phyloP scores from a whole-genome alignment of 2,888 invertebrate species.

The Asteroscopus sphinx region DNA sequence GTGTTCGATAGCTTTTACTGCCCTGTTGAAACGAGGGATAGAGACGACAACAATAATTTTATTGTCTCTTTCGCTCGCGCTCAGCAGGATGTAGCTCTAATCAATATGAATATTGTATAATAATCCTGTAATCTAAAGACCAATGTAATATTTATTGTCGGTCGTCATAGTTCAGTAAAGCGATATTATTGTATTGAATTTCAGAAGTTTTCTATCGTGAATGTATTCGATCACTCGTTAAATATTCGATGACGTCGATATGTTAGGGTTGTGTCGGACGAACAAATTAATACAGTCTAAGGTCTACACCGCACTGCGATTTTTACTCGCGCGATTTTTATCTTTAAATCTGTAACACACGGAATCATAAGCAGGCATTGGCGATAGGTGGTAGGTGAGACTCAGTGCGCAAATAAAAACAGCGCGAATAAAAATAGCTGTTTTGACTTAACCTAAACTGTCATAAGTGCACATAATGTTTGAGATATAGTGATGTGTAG shows the following conservation, averaged over 20 bases:
- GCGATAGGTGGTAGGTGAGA: no score
- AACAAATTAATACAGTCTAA: neutral
- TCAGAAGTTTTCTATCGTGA: slow-evolving; percentile 47
- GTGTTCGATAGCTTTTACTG: slow-evolving; percentile 55
- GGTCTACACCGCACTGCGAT: no score
- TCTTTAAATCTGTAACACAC: no score
- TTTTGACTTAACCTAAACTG: no score
- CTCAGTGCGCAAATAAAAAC: no score
- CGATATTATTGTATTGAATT: slow-evolving; percentile 42
- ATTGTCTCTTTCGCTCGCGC: slow-evolving; percentile 9
- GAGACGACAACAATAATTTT: slow-evolving; percentile 1
- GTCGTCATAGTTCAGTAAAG: slow-evolving; percentile 49
- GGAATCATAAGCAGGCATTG: no score
- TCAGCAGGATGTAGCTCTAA: slow-evolving; percentile 29
- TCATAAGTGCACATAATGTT: slow-evolving; percentile 25
- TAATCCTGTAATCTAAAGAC: slow-evolving; percentile 60
- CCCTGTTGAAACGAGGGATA: slow-evolving; percentile 18
- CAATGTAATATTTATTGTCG: slow-evolving; percentile 59
- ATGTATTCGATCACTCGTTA: slow-evolving; percentile 47
- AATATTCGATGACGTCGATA: slow-evolving; percentile 16
- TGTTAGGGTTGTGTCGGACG: slow-evolving; percentile 4
- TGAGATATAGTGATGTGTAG: slow-evolving; percentile 21
- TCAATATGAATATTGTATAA: slow-evolving; percentile 49
- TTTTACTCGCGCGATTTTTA: no score
- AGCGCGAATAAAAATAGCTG: no score